Conservation (phyloP, 2,113 vertebrate genomes). For the Guaruba guarouba region DNA sequence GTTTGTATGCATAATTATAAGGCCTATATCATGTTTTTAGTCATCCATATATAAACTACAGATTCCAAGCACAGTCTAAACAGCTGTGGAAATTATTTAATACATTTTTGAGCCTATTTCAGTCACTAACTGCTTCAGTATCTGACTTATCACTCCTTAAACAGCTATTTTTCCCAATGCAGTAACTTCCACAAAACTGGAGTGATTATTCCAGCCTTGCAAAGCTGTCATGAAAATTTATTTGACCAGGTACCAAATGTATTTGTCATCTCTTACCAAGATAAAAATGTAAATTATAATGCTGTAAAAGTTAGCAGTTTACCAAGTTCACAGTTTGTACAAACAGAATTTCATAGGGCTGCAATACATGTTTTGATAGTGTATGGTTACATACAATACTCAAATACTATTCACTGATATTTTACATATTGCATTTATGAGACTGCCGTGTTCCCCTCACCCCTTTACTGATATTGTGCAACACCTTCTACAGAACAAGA, state of each 20-base stretch:
- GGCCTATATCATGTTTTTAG: not conserved
- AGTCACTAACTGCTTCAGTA: not conserved
- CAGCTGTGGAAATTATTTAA: not conserved
- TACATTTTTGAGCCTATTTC: not conserved
- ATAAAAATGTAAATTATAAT: not conserved
- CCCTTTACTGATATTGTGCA: not conserved
- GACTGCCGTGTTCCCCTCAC: not conserved
- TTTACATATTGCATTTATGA: not conserved
- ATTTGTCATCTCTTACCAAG: not conserved
- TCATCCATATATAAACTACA: not conserved
- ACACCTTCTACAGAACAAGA: not conserved
- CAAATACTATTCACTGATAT: not conserved
- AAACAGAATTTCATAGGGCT: not conserved
- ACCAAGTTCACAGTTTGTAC: not conserved
- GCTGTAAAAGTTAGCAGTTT: not conserved
- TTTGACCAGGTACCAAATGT: not conserved
- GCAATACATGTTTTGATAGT: not conserved
- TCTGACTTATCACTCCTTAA: not conserved
- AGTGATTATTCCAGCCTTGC: not conserved
- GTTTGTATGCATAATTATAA: not conserved
- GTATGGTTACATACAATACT: not conserved
- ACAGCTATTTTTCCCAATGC: not conserved
- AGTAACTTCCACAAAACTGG: not conserved
- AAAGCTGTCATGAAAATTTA: not conserved
- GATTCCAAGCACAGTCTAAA: not conserved